Base-by-base conservation (phyloP, 1,140 invertebrate genomes). In the Psilanteris sp. region DNA sequence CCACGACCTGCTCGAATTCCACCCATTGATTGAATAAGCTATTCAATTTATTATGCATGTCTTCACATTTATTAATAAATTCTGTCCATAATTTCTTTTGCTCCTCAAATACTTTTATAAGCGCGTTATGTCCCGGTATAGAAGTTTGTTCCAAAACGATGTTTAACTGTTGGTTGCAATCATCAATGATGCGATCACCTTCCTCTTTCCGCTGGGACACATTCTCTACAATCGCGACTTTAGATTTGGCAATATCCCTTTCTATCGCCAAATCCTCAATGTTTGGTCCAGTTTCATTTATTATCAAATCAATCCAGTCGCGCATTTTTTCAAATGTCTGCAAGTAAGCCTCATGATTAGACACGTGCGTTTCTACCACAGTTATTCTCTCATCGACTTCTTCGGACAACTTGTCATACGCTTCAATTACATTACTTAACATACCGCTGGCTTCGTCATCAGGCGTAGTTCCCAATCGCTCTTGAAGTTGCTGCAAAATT, bases 301-400 rank as follows among this genome's bases (percentile, higher is more conserved):
- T 92, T 2, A 96, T 87, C 14, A 91, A 90, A 74, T 91, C 92
- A 48, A 96, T 87, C 90, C 93, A 92, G 86, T 96, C 92, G 66
- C 92, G 90, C 78, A 92, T 91, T 74, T 90, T 91, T 62, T 93
- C 95, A 72, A 96, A 90, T 13, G 93, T 92, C 83, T 94, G 92
- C 7, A 94, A 90, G 81, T 94, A 96, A 61, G 91, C 91, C 87
- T 97, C 95, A 83, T 97, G 96, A 80, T 96, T 94, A 0, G 87
- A 80, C 0, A 96, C 94, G 75, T 94, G 91, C 67, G 92, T 92
- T 81, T 95, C 93, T 31, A 91, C 91, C 1, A 90, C 83, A 13
- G 85, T 83, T 32, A 96, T 92, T 77, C 92, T 90, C 32, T 92
- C 91, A 73, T 92, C 88, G 1, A 95, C 90, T 79, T 93, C 90